These are phyloP conservation scores for Sigmodon hispidus DNA, from an alignment of 2,113 vertebrate genomes.

Conservation along the genomic window DNA sequence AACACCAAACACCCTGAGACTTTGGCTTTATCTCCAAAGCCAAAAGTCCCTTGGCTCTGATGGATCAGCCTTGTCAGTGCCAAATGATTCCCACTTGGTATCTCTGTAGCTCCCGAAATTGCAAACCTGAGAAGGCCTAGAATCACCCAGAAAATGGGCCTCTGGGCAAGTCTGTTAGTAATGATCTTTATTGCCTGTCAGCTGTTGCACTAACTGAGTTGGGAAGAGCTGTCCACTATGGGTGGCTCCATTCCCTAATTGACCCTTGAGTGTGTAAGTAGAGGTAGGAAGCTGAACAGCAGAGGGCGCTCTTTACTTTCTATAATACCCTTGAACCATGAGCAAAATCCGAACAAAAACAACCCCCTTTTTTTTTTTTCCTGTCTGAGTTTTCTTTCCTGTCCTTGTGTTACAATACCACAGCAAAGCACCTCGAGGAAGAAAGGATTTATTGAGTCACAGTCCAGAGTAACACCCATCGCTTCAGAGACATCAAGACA, in stretches of 20 bases:
- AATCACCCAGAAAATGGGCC: neutral
- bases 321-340: neutral
- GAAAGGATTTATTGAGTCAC: neutral
- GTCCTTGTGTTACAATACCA: neutral
- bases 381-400: too few species aligned
- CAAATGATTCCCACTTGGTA: too few species aligned
- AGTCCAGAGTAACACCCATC: neutral
- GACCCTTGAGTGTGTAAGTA: neutral
- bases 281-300: too few species aligned
- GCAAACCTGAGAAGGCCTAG: neutral
- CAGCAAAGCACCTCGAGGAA: neutral
- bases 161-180: accelerated
- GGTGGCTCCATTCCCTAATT: neutral
- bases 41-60: too few species aligned
- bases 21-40: too few species aligned
- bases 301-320: accelerated
- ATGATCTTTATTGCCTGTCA: neutral
- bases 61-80: too few species aligned
- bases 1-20: too few species aligned
- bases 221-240: neutral
- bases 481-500: neutral
- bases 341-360: neutral
- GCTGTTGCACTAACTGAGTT: neutral
- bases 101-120: too few species aligned
- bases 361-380: neutral